Conservation (phyloP, 2,113 vertebrate genomes). For the Ardeotis arabs region DNA sequence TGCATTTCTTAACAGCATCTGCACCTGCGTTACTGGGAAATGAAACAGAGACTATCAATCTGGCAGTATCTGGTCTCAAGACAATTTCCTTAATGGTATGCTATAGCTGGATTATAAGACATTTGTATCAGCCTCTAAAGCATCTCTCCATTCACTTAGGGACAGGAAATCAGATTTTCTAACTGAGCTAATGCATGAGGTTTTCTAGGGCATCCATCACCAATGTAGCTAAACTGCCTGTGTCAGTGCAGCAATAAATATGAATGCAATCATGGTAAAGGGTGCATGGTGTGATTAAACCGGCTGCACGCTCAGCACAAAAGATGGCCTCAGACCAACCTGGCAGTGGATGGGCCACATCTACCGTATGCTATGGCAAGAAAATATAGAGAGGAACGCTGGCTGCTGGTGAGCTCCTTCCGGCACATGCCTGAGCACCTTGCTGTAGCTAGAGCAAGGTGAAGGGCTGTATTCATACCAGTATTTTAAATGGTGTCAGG, state of each 20-base stretch:
- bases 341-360: neutral
- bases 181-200: slow-evolving; percentile 25
- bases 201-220: slow-evolving; percentile 37
- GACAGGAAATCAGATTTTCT: slow-evolving; percentile 47
- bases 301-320: neutral
- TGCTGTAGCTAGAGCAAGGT: neutral
- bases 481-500: neutral
- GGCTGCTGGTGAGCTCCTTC: neutral
- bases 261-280: slow-evolving; percentile 34
- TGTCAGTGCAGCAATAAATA: slow-evolving; percentile 45
- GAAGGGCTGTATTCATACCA: neutral
- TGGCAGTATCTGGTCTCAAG: slow-evolving; percentile 23
- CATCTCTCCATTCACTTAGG: slow-evolving; percentile 17
- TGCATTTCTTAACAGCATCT: slow-evolving; percentile 49
- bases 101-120: neutral
- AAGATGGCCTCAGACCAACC: neutral
- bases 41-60: slow-evolving; percentile 26
- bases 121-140: neutral
- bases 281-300: slow-evolving; percentile 16
- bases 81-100: slow-evolving; percentile 56
- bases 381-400: neutral
- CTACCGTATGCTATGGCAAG: fast-evolving
- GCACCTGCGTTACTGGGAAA: slow-evolving; percentile 9
- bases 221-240: neutral
- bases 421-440: fast-evolving